Base-by-base conservation (phyloP, 2,113 vertebrate genomes). In the Neodontobutis hainanensis region DNA sequence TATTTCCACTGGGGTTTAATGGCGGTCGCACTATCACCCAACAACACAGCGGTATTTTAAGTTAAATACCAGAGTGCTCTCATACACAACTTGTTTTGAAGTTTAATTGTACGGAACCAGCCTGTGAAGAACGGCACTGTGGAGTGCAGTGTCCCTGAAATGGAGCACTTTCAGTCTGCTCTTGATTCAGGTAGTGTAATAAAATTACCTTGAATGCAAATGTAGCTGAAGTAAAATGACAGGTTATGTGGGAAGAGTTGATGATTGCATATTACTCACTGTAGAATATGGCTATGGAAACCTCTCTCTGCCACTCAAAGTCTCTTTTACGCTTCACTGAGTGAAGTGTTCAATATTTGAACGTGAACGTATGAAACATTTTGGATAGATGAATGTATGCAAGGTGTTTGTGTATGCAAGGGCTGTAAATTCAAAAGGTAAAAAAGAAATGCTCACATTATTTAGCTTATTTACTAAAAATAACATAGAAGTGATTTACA, bases 1-100 rank as follows among this genome's bases (percentile, higher is more conserved):
- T 75, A 82, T 85, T 82, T 85, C 68, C 49, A 66, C 15, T 3
- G 60, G 42, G 75, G 42, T 46, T 63, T 77, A 74, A 78, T 51
- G 66, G 52, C 34, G 45, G 42, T 62, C 46, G 78, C 6, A 27
- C 53, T 16, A 60, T 56, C 60, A 70, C 43, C 85, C 52, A 74
- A 64, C 38, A 43, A 50, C 35, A 60, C 43, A 3, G 61, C 68
- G 55, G 68, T 63, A 65, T 68, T 77, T 71, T 8, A 57, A 57
- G 19, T 55, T 59, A 27, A 74, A 73, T 36, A 56, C 57, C 43
- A 14, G 8, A 34, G 48, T 0, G 1, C 38, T 56, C 57, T 48
- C n/a, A 6, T 11, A 44, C 32, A 9, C 6, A 35, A 15, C 8
- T 63, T 19, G 52, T 61, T 66, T 60, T 62, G 16, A 65, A 42